Conservation (phyloP, 2,888 invertebrate species). For the Limnephilus lunatus region DNA sequence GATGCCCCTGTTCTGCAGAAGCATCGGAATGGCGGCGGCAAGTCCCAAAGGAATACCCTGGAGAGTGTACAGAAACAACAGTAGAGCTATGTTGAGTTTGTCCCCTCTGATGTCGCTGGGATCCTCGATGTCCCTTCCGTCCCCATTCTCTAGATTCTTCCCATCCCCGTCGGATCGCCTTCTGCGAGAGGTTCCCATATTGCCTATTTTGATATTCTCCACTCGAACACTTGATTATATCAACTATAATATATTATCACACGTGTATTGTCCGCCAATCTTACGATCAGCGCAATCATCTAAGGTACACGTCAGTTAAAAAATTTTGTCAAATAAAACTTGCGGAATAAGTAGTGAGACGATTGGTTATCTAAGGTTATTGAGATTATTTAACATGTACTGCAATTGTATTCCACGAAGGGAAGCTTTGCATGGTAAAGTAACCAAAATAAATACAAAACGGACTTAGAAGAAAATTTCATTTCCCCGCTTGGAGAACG, state of each 20-base stretch:
- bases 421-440: not conserved
- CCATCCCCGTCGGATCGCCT: slow-evolving; percentile 51
- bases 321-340: not conserved
- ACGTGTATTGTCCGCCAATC: not conserved
- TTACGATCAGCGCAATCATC: slow-evolving; percentile 3
- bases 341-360: not conserved
- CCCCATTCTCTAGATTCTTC: slow-evolving; percentile 72
- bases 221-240: not conserved
- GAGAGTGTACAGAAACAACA: slow-evolving; percentile 94
- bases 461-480: not conserved
- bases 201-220: slow-evolving; percentile 55
- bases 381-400: not conserved
- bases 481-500: slow-evolving; percentile 24
- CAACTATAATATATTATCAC: slow-evolving; percentile 27
- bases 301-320: slow-evolving; percentile 63
- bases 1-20: slow-evolving; percentile 93
- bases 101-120: slow-evolving; percentile 83
- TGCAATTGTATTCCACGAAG: not conserved
- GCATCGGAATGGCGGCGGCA: slow-evolving; percentile 95
- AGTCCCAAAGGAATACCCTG: slow-evolving; percentile 97
- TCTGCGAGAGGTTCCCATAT: slow-evolving; percentile 59
- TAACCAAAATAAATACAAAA: slow-evolving; percentile 23
- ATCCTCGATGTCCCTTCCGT: slow-evolving; percentile 68
- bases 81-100: slow-evolving; percentile 87
- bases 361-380: not conserved